Evolutionary conservation across 2,888 invertebrate species (phyloP).

Genomic region (Melipona beecheii): DNA sequence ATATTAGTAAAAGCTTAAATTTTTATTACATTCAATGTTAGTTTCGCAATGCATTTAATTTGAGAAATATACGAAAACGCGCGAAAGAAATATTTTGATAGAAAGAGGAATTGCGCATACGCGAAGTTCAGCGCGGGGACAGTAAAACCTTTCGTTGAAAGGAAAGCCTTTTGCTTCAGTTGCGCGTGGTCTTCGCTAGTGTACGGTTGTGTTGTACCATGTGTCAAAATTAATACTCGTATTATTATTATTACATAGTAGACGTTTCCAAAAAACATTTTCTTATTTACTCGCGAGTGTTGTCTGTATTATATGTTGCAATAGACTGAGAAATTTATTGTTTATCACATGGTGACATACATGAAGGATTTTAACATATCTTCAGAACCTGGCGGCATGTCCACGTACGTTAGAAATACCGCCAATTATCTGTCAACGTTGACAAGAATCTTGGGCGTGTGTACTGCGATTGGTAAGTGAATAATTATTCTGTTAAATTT

Average conservation of each 20-base stretch:
- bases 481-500: not conserved
- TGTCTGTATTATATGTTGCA: not conserved
- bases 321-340: conserved; percentile 1
- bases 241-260: not conserved
- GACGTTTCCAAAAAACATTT: not conserved
- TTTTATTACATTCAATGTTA: not conserved
- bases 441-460: conserved; percentile 75
- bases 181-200: conserved; percentile 67
- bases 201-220: conserved; percentile 3
- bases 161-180: conserved; percentile 67
- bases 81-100: not conserved
- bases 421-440: conserved; percentile 69
- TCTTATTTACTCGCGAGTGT: not conserved
- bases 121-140: conserved; percentile 69
- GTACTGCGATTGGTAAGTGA: conserved; percentile 76
- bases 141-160: conserved; percentile 56
- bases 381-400: conserved; percentile 66
- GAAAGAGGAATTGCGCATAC: conserved; percentile 65
- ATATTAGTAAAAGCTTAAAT: not conserved
- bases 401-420: conserved; percentile 67
- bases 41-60: not conserved
- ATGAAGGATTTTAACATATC: conserved; percentile 71
- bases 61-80: not conserved
- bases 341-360: conserved; percentile 65
- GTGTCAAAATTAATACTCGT: not conserved